Evolutionary conservation across 2,797 vertebrate genomes (phyloP), one percentile per base, ranked within the genome.

Genomic region (Orestias chungarensis): DNA sequence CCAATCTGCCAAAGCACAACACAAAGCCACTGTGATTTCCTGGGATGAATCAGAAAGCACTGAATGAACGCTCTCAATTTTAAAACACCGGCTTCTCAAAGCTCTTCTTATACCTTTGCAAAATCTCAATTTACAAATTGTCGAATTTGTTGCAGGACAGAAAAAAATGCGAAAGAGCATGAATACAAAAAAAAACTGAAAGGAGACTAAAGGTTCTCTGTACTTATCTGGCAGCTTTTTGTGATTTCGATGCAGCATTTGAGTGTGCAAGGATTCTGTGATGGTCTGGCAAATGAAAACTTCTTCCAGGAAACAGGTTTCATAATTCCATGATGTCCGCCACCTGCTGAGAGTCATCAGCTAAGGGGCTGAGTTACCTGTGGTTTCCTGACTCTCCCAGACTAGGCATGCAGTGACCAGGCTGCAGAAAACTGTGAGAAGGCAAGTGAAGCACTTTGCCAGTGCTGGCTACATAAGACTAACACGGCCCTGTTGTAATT

Each of bases 291-390:
- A 75, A 78, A 82, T 82, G 46, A 82, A 67, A 55, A 65, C 49
- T 59, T 78, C 50, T 72, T 64, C 23, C 35, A 57, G 66, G 57
- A 76, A 88, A 74, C 44, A 23, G 84, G 64, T 76, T 73, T 85
- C 89, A 88, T 90, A 87, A 76, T 70, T 55, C 74, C 79, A 80
- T 84, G 71, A 70, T 74, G 72, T 79, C 74, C 74, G n/a, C 78
- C 80, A 73, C 88, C 87, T 25, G 61, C 71, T 80, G 87, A 85
- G 79, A 81, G 76, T 86, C 86, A 84, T 91, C 84, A 88, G 85
- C 79, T 66, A 64, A 86, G 82, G 65, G 73, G 49, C 79, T 92
- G 91, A 89, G 91, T 91, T 81, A 75, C 80, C 70, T 17, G 82
- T 91, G 86, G 82, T 91, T 88, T 86, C 83, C 68, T 75, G 78